Percentiles rank a stretch among this genome's conserved stretches.
phyloP scores from a whole-genome alignment of 2,113 vertebrate species.

The Microcebus jonahi region DNA sequence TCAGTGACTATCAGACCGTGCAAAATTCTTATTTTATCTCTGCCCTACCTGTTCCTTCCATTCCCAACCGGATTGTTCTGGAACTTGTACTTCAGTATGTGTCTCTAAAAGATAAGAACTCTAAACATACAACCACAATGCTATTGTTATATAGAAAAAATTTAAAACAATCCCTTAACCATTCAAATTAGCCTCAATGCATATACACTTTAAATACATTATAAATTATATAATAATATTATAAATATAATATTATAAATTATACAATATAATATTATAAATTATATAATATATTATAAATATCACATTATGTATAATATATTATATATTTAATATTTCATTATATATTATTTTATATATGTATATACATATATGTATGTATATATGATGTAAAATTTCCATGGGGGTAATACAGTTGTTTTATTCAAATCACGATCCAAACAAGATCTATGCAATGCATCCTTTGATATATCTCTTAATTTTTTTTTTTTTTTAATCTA shows the following conservation, averaged over 20 bases:
- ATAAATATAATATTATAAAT: no score
- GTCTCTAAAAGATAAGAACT: conserved; percentile 3
- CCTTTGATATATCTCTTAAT: neutral
- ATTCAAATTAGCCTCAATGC: neutral
- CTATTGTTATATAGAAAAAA: neutral
- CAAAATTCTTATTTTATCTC: neutral
- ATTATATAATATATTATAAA: no score
- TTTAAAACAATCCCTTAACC: neutral
- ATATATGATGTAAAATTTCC: neutral
- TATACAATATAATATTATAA: no score
- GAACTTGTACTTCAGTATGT: neutral
- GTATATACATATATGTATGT: accelerated
- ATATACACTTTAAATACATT: neutral
- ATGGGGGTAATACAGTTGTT: neutral
- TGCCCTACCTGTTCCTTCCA: neutral
- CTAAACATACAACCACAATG: neutral
- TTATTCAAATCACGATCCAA: neutral
- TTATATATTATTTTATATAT: neutral
- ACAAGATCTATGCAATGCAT: neutral
- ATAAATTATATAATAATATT: no score
- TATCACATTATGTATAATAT: no score
- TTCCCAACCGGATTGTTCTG: neutral
- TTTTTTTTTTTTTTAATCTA: neutral
- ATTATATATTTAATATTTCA: no score
- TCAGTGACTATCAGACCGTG: neutral